phyloP scores from a whole-genome alignment of 2,113 vertebrate genomes.

The Oryzias woworae region DNA sequence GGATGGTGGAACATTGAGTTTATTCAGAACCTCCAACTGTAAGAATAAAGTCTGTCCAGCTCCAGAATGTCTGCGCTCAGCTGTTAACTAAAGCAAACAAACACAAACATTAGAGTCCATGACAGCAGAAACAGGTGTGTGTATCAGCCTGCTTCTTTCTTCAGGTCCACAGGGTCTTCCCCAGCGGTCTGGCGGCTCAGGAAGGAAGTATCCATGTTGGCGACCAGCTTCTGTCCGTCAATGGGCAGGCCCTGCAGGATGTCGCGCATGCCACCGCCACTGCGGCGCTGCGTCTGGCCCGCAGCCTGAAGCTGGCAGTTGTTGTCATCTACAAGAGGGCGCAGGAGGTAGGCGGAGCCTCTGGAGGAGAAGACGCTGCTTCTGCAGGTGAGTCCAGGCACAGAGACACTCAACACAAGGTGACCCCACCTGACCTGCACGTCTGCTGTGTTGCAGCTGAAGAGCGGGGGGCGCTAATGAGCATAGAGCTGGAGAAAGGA shows the following conservation, averaged over 20 bases:
- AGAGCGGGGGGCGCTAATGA: conserved; percentile 46
- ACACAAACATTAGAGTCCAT: no score
- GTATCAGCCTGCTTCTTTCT: background rate
- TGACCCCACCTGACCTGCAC: background rate
- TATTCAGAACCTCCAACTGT: no score
- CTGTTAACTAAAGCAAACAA: no score
- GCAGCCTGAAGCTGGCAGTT: conserved; percentile 84
- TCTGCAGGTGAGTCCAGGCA: conserved; percentile 38
- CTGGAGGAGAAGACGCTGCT: conserved; percentile 30
- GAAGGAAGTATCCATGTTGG: conserved; percentile 94
- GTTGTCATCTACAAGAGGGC: conserved; percentile 83
- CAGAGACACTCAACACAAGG: background rate
- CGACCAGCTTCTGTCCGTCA: conserved; percentile 92
- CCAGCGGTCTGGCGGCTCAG: conserved; percentile 85
- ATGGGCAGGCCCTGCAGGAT: conserved; percentile 88
- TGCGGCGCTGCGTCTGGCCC: conserved; percentile 83
- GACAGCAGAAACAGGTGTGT: no score
- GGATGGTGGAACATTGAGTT: no score
- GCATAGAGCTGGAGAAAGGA: conserved; percentile 84
- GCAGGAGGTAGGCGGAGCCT: conserved; percentile 44
- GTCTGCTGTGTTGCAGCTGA: conserved; percentile 36
- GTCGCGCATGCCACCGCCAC: conserved; percentile 83
- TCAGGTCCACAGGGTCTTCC: conserved; percentile 93
- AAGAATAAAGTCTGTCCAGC: no score
- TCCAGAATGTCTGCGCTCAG: no score